Conservation (phyloP, 2,888 invertebrate species). For the Carterocephalus palaemon region DNA sequence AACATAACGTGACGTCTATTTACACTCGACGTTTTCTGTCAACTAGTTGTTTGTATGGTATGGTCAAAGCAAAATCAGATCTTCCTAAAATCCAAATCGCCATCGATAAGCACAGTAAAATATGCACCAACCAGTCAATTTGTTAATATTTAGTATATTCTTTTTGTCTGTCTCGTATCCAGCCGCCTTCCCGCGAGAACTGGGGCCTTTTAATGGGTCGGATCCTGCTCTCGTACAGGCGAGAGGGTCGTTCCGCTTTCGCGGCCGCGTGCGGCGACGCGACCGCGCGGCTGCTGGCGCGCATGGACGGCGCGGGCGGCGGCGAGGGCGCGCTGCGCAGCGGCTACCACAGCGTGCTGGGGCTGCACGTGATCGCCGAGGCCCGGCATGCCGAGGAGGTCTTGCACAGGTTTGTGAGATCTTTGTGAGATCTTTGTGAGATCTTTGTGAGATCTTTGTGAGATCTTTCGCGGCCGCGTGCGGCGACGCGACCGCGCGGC, state of each 20-base stretch:
- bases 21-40: too few species aligned
- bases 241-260: slow-evolving; percentile 54
- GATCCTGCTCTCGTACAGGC: slow-evolving; percentile 80
- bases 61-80: too few species aligned
- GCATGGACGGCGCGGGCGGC: slow-evolving; percentile 62
- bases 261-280: slow-evolving; percentile 61
- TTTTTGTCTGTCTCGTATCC: slow-evolving; percentile 30
- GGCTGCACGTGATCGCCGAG: slow-evolving; percentile 67
- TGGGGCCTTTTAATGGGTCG: slow-evolving; percentile 89
- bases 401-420: slow-evolving; percentile 46
- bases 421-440: background rate
- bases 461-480: slow-evolving; percentile 65
- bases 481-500: slow-evolving; percentile 52
- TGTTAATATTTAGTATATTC: too few species aligned
- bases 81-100: too few species aligned
- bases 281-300: slow-evolving; percentile 48
- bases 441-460: too few species aligned
- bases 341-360: slow-evolving; percentile 67
- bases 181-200: slow-evolving; percentile 72
- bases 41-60: too few species aligned
- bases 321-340: slow-evolving; percentile 65
- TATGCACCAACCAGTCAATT: too few species aligned
- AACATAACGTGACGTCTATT: too few species aligned
- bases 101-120: too few species aligned
- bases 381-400: slow-evolving; percentile 59